A percentile compares a stretch with the other conserved stretches of the same genome.
phyloP scores from a whole-genome alignment of 2,888 invertebrate species.

The Corythucha ciliata region DNA sequence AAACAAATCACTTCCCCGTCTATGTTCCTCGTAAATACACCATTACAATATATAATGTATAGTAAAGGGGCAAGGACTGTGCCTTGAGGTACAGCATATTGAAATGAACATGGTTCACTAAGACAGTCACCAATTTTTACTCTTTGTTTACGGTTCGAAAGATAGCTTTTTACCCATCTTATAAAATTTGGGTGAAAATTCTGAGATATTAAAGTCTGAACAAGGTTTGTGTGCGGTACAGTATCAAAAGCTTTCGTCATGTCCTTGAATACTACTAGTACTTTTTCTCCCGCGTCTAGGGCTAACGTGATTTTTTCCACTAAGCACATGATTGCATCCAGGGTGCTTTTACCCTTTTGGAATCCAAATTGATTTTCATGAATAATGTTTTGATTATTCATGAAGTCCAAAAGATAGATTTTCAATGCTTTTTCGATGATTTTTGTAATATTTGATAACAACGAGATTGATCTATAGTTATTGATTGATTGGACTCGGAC shows the following conservation, averaged over 20 bases:
- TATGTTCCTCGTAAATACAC: slow-evolving; percentile 14
- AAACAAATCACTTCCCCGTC: slow-evolving; percentile 13
- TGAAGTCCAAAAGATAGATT: slow-evolving; percentile 4
- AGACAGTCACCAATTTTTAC: slow-evolving; percentile 1
- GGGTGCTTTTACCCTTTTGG: slow-evolving; percentile 4
- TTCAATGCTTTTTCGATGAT: slow-evolving; percentile 14
- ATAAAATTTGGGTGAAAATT: slow-evolving; percentile 13
- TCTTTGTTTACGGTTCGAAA: slow-evolving; percentile 4
- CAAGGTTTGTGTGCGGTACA: slow-evolving; percentile 2
- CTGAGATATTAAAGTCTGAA: not conserved
- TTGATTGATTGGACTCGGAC: too few relatives aligned
- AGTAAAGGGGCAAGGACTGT: slow-evolving; percentile 8
- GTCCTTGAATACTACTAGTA: slow-evolving; percentile 14
- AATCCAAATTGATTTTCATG: slow-evolving; percentile 11
- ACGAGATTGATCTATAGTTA: too few relatives aligned
- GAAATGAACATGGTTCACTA: slow-evolving; percentile 16
- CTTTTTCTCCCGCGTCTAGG: slow-evolving; percentile 10
- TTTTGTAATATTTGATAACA: too few relatives aligned
- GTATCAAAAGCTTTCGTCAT: slow-evolving; percentile 19
- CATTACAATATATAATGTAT: slow-evolving; percentile 15
- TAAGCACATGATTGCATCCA: slow-evolving; percentile 3
- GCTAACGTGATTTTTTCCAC: slow-evolving; percentile 12
- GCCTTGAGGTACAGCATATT: slow-evolving; percentile 7
- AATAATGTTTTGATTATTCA: slow-evolving; percentile 3
- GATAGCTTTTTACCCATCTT: slow-evolving; percentile 5